Conservation (phyloP, 2,113 vertebrate genomes). For the Stomatorhinus ivindoensis region DNA sequence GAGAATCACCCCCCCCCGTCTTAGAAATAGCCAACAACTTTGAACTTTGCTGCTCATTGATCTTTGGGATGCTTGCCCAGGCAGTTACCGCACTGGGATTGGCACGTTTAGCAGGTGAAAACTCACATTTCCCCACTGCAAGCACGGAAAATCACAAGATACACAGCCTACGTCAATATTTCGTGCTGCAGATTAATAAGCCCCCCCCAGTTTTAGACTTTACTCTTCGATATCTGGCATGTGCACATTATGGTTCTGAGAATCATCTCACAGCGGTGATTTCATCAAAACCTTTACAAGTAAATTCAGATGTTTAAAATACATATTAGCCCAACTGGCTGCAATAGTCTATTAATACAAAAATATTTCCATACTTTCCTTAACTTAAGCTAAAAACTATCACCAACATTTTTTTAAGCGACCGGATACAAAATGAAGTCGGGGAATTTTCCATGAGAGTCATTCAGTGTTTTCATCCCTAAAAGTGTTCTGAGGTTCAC, state of each 20-base stretch:
- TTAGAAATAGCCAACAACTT: not conserved
- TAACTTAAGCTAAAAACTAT: not conserved
- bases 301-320: not conserved
- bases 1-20: not conserved
- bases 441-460: not conserved
- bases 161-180: not conserved
- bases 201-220: not conserved
- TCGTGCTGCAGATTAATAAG: not conserved
- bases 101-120: not conserved
- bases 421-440: not conserved
- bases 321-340: not conserved
- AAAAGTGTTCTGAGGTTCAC: not conserved
- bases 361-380: not conserved
- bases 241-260: not conserved
- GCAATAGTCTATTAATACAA: not conserved
- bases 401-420: not conserved
- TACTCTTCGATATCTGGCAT: not conserved
- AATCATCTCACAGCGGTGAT: not conserved
- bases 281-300: not conserved
- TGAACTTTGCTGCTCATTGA: not conserved
- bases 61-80: not conserved
- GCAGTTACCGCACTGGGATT: not conserved
- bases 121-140: not conserved
- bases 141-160: not conserved
- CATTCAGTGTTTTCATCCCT: not conserved